phyloP scores from a whole-genome alignment of 2,797 vertebrate species.

The Heliangelus exortis region DNA sequence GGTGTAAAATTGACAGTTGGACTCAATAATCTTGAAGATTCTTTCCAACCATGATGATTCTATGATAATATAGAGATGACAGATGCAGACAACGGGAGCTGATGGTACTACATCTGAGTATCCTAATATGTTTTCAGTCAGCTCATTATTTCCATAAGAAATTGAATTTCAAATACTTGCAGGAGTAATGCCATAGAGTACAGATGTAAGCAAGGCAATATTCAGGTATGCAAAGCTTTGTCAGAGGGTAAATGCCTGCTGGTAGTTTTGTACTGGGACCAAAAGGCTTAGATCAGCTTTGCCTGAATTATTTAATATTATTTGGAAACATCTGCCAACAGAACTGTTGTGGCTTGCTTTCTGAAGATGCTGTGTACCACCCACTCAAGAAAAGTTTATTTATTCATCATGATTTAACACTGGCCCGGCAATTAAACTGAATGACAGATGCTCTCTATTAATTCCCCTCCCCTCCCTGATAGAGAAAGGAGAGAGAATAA shows the following conservation, averaged over 20 bases:
- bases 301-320: not conserved
- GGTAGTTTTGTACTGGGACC: not conserved
- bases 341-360: not conserved
- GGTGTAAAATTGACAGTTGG: too few relatives aligned
- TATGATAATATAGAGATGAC: too few relatives aligned
- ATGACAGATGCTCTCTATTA: too few relatives aligned
- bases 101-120: not conserved
- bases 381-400: not conserved
- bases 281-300: not conserved
- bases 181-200: not conserved
- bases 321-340: not conserved
- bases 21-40: too few relatives aligned
- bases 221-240: not conserved
- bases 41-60: too few relatives aligned
- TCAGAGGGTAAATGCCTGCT: not conserved
- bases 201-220: not conserved
- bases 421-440: too few relatives aligned
- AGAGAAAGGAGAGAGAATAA: too few relatives aligned
- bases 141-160: not conserved
- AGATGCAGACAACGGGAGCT: not conserved
- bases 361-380: not conserved
- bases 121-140: not conserved
- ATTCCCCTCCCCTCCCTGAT: too few relatives aligned
- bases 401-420: not conserved
- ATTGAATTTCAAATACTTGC: not conserved